phyloP scores from a whole-genome alignment of 2,888 invertebrate genomes.

The Cremastinae sp. region DNA sequence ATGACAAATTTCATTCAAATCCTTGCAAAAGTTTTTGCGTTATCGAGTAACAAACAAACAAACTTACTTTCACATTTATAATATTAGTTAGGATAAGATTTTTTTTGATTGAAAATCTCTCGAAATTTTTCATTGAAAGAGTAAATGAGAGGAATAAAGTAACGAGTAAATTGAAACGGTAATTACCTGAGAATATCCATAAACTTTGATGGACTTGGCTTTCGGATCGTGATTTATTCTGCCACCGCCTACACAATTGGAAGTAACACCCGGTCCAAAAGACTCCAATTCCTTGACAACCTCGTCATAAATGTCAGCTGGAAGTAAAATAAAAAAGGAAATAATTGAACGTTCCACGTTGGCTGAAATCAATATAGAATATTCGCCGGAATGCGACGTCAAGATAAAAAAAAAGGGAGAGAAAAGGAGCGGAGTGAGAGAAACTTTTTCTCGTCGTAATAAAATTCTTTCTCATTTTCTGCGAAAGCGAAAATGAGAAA shows the following conservation, averaged over 20 bases:
- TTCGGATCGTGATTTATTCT: conserved; percentile 92
- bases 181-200: conserved; percentile 95
- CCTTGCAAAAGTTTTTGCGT: too few species aligned
- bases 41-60: too few species aligned
- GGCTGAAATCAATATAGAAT: neutral
- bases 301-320: conserved; percentile 91
- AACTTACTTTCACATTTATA: too few species aligned
- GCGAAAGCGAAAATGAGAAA: too few species aligned
- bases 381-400: neutral
- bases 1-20: too few species aligned
- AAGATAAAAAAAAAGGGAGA: neutral
- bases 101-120: too few species aligned
- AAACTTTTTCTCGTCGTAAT: too few species aligned
- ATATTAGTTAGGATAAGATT: too few species aligned
- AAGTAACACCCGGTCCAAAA: conserved; percentile 82
- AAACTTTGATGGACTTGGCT: conserved; percentile 91
- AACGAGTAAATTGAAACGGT: too few species aligned
- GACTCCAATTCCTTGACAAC: conserved; percentile 80
- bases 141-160: conserved; percentile 7
- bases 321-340: conserved; percentile 68
- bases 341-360: neutral
- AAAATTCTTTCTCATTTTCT: too few species aligned
- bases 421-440: too few species aligned
- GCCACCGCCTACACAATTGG: conserved; percentile 95
- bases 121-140: too few species aligned